phyloP scores from a whole-genome alignment of 1,140 invertebrate genomes.

The Diplogasteroides magnus region DNA sequence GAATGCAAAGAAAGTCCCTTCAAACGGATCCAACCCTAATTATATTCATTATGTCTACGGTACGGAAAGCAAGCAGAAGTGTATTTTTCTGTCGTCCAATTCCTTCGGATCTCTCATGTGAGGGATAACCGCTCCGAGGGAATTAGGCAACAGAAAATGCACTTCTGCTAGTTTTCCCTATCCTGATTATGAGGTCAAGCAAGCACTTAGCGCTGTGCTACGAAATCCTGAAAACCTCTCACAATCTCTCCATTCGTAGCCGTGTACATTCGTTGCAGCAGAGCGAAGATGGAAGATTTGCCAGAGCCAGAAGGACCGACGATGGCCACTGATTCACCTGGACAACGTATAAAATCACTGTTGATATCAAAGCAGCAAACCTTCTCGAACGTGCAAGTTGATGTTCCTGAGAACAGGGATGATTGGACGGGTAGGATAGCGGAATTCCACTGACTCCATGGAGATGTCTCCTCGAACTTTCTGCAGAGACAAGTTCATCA shows the following conservation, averaged over 20 bases:
- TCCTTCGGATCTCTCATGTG: too few species aligned
- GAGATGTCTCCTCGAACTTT: conserved; percentile 43
- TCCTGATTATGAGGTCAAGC: too few species aligned
- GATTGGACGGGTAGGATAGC: conserved; percentile 55
- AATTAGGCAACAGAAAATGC: too few species aligned
- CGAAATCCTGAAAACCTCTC: too few species aligned
- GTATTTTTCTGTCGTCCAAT: too few species aligned
- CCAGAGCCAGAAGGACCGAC: conserved; percentile 57
- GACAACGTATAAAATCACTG: conserved; percentile 46
- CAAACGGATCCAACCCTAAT: too few species aligned
- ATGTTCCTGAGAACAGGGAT: conserved; percentile 53
- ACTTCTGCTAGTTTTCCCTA: too few species aligned
- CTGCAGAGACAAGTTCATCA: conserved; percentile 25
- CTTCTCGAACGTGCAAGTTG: conserved; percentile 34
- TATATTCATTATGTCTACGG: too few species aligned
- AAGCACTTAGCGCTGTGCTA: too few species aligned
- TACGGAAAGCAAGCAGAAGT: too few species aligned
- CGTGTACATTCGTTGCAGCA: conserved; percentile 59
- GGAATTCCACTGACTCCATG: conserved; percentile 54
- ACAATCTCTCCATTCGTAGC: conserved; percentile 48
- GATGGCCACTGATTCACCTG: conserved; percentile 55
- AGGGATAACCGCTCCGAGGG: too few species aligned
- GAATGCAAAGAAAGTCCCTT: too few species aligned
- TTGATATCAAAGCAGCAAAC: conserved; percentile 30
- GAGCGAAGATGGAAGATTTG: conserved; percentile 55